Conservation (phyloP, 2,888 invertebrate species). For the Drosophila bunnanda region DNA sequence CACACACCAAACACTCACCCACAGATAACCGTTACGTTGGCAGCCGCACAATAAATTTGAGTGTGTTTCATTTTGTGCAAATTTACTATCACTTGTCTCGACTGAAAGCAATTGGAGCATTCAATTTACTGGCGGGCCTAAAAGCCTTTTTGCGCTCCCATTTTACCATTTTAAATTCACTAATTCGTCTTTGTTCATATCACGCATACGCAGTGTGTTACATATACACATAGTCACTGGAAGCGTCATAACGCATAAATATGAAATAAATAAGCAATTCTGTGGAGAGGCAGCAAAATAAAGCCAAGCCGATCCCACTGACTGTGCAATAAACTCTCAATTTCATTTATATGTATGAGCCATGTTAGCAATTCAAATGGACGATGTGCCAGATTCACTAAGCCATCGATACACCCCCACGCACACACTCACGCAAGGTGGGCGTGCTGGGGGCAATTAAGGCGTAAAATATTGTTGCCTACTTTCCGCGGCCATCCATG, state of each 20-base stretch:
- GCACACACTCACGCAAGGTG: conserved; percentile 14
- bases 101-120: conserved; percentile 59
- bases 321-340: conserved; percentile 58
- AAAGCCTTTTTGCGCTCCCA: conserved; percentile 36
- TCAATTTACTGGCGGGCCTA: conserved; percentile 66
- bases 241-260: conserved; percentile 60
- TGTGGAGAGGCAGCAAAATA: conserved; percentile 21
- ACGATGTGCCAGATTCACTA: conserved; percentile 54
- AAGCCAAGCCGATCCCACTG: conserved; percentile 25
- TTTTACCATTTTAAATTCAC: conserved; percentile 66
- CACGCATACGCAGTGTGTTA: conserved; percentile 20
- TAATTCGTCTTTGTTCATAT: conserved; percentile 67
- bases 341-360: conserved; percentile 65
- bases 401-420: background rate
- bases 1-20: conserved; percentile 19
- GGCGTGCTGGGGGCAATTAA: conserved; percentile 56
- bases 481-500: conserved; percentile 58
- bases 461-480: conserved; percentile 69
- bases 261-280: conserved; percentile 45
- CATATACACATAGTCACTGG: conserved; percentile 4
- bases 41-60: conserved; percentile 74
- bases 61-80: conserved; percentile 57
- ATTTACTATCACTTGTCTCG: conserved; percentile 75
- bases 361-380: conserved; percentile 68
- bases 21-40: conserved; percentile 37